Base-by-base conservation (phyloP, 2,888 invertebrate species). In the Synanthedon formicaeformis region DNA sequence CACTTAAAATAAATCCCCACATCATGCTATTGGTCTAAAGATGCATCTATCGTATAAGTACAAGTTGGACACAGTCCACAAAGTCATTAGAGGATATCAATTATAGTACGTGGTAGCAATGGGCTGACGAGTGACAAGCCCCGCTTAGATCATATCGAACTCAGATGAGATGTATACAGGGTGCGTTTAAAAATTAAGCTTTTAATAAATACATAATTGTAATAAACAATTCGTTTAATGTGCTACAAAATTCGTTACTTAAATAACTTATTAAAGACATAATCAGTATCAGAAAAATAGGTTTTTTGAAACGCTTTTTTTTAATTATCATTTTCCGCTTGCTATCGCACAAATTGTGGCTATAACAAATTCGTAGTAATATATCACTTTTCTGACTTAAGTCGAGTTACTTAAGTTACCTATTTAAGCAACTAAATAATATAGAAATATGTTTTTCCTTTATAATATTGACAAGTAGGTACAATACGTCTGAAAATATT, bases 141-240 rank as follows among this genome's bases (percentile, higher is more conserved):
- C 65, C 66, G 73, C 73, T 75, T 66, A 81, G 81, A 81, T 82
- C 68, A 71, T 81, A 81, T 81, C 81, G 60, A 56, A 52, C 14
- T 51, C 40, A 54, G 60, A 68, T 68, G 69, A 66, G 52, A 51
- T 45, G 45, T 45, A 14, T 45, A 45, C 45, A 45, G 45, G n/a
- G 0, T 45, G 45, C 6, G 5, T 45, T 45, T 45, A 13, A 13
- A 14, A 6, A 6, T 12, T 45, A 23, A 23, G 23, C 23, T 5
- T 23, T 23, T 23, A 12, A 13, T 45, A 45, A 1, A 45, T 45
- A 45, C n/a, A 14, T 45, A 13, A 45, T n/a, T 45, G 4, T 45
- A 13, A 4, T 2, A 13, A 45, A 11, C 3, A 45, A 13, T 6
- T 13, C n/a, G 10, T 12, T 13, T 45, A 27, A 45, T 41, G 23